Percentiles rank a stretch among this genome's conserved stretches.
phyloP scores from a whole-genome alignment of 2,797 vertebrate genomes.

The Micromesistius poutassou region DNA sequence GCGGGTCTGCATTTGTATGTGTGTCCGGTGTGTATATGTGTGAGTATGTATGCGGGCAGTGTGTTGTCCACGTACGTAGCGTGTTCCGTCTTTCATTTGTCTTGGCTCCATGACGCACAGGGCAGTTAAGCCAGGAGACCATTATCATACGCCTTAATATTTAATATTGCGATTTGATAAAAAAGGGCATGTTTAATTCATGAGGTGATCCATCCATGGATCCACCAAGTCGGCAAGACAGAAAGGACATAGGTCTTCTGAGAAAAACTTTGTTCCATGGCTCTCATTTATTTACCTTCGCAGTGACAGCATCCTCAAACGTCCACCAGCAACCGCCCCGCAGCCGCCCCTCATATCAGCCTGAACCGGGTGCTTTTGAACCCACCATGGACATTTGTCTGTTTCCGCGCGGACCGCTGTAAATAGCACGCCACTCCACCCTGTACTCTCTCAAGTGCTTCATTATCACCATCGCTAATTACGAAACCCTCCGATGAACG shows the following conservation, averaged over 20 bases:
- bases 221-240: slow-evolving; percentile 35
- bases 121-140: slow-evolving; percentile 54
- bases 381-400: slow-evolving; percentile 36
- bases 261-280: slow-evolving; percentile 11
- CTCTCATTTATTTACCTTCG: neutral
- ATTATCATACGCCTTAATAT: slow-evolving; percentile 72
- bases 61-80: slow-evolving; percentile 2
- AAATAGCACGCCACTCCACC: slow-evolving; percentile 53
- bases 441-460: slow-evolving; percentile 63
- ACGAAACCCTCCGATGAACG: slow-evolving; percentile 52
- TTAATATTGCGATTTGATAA: slow-evolving; percentile 70
- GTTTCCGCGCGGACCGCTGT: slow-evolving; percentile 38
- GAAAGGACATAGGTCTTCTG: slow-evolving; percentile 6
- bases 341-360: too few relatives aligned
- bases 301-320: too few relatives aligned
- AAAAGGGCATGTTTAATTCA: slow-evolving; percentile 70
- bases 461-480: slow-evolving; percentile 68
- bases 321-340: too few relatives aligned
- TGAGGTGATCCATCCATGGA: slow-evolving; percentile 63
- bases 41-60: neutral
- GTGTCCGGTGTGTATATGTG: too few relatives aligned
- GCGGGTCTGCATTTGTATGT: slow-evolving; percentile 5
- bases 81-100: slow-evolving; percentile 26
- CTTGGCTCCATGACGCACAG: slow-evolving; percentile 40
- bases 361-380: too few relatives aligned